Evolutionary conservation across 2,888 invertebrate species (phyloP), one percentile per base, ranked within the genome.

Genomic region (Nezara viridula): DNA sequence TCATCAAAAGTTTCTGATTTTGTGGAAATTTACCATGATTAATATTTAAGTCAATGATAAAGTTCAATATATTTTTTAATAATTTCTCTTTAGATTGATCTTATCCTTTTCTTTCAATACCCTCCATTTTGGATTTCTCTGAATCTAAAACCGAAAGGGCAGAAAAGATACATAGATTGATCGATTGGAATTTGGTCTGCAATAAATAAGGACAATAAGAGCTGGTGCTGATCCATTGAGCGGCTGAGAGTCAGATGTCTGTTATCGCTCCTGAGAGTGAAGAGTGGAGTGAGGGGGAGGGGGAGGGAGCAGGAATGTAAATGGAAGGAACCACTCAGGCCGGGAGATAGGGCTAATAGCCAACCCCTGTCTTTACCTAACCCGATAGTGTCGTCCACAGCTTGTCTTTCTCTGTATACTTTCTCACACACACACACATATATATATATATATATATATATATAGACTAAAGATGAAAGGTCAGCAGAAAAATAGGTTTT

Each of bases 281-380:
- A 16, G 66, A 66, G 66, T 66, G 32, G 24, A n/a, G 32, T 32
- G 27, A 10, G 66, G 32, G 27, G 32, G 5, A 32, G 16, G 27
- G 4, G 27, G 7, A 27, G 4, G 12, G 27, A 4, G 32, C 10
- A 66, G 32, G 66, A 66, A 66, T 66, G 66, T 66, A 66, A 66
- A 66, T 66, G 66, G 66, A 66, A 66, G 66, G 66, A 66, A 66
- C 32, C 66, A 66, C 66, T 66, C 66, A 66, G 19, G 16, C 16
- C 66, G 66, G 7, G 27, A 66, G 66, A 66, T 66, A 66, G 66
- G 16, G 66, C 66, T 66, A 66, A 66, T 66, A 66, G 66, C 66
- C 66, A 66, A 66, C 66, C 66, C 66, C 66, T 66, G 66, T 66
- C 66, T 32, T 27, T 66, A 66, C 66, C 66, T 32, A 32, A 66